These are phyloP conservation scores for Telmatherina bonti DNA, from an alignment of 2,797 vertebrate genomes.

Conservation along the genomic window DNA sequence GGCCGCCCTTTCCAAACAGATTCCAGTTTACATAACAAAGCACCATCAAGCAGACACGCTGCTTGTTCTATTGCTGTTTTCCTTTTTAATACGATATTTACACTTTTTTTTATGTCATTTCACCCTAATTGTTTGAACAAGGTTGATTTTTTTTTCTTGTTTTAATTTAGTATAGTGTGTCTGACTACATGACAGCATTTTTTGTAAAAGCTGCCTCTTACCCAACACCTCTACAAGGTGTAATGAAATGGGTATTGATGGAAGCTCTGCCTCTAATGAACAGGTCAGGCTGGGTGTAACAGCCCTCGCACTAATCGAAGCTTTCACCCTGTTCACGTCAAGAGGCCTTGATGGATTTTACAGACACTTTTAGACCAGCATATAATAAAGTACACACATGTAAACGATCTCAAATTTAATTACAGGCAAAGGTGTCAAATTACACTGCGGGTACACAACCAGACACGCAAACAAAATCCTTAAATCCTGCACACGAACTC, in stretches of 20 bases:
- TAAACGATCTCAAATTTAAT: slow-evolving; percentile 9
- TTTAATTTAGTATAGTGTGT: background rate
- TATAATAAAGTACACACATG: slow-evolving; percentile 1
- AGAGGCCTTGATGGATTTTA: background rate
- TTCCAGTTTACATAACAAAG: background rate
- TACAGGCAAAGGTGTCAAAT: slow-evolving; percentile 7
- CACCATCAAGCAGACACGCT: background rate
- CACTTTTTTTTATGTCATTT: background rate
- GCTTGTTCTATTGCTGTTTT: background rate
- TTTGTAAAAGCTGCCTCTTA: slow-evolving; percentile 7
- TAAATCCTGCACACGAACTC: background rate
- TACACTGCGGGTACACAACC: slow-evolving; percentile 3
- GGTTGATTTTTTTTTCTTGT: background rate
- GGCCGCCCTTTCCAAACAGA: background rate
- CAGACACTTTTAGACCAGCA: background rate
- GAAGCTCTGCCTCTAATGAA: slow-evolving; percentile 1
- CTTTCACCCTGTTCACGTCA: background rate
- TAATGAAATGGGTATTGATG: slow-evolving; percentile 1
- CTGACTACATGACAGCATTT: slow-evolving; percentile 5
- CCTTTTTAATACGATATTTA: background rate
- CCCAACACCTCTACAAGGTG: slow-evolving; percentile 1
- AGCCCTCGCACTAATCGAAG: slow-evolving; percentile 13
- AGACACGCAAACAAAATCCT: slow-evolving; percentile 2
- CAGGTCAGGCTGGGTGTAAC: background rate
- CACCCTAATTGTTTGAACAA: background rate